Percentiles rank a stretch among this genome's conserved stretches.
Conservation (phyloP, 2,888 invertebrate species). For the Hypercompe scribonia region DNA sequence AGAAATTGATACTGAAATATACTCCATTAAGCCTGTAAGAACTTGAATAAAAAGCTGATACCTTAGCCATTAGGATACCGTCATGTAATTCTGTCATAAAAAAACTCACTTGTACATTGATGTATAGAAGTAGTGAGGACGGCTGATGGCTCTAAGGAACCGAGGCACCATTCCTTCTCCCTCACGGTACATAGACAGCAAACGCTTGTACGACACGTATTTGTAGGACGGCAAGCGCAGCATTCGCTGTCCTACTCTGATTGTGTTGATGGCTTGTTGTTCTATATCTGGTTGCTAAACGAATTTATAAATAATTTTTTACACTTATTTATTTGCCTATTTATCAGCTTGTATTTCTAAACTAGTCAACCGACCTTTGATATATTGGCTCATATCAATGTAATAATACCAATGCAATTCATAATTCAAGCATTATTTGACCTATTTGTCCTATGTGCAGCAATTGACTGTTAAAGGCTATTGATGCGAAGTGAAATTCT, state of each 20-base stretch:
- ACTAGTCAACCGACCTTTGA: neutral
- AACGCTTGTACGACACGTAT: constrained; percentile 74
- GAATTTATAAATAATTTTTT: neutral
- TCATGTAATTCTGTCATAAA: neutral
- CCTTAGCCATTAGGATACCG: too few relatives aligned
- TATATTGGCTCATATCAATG: too few relatives aligned
- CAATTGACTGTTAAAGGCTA: too few relatives aligned
- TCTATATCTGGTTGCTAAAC: constrained; percentile 60
- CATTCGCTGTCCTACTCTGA: constrained; percentile 67
- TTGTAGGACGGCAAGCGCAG: constrained; percentile 73
- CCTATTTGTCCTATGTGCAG: too few relatives aligned
- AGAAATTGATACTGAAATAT: too few relatives aligned
- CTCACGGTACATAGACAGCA: constrained; percentile 72
- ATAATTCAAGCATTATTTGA: too few relatives aligned
- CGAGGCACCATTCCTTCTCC: constrained; percentile 79
- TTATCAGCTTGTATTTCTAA: neutral
- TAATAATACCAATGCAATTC: too few relatives aligned
- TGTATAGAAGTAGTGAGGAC: constrained; percentile 77
- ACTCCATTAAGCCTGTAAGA: too few relatives aligned
- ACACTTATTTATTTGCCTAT: neutral
- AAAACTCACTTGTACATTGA: constrained; percentile 80
- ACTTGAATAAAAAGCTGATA: too few relatives aligned
- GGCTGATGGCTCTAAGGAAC: constrained; percentile 72
- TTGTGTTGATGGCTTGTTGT: constrained; percentile 72
- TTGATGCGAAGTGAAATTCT: too few relatives aligned